Evolutionary conservation across 1,140 invertebrate species (phyloP).

Genomic region (Phymastichus coffea): DNA sequence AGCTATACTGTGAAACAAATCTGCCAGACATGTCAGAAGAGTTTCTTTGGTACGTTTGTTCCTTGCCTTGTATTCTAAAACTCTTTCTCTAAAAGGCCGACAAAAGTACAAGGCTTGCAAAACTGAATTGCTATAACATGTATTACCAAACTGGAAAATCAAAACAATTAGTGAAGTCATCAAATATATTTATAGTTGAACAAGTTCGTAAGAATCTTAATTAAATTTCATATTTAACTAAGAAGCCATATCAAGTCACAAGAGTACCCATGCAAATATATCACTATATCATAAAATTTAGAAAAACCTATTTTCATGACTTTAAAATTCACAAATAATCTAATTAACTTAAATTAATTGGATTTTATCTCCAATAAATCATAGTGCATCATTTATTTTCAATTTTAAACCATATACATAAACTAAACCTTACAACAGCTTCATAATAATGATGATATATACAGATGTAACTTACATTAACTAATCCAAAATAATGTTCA

Average conservation of each 20-base stretch:
- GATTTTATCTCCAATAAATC: not conserved
- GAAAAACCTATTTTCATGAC: too few species aligned
- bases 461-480: slow-evolving; percentile 92
- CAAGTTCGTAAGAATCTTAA: too few species aligned
- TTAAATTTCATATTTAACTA: too few species aligned
- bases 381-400: not conserved
- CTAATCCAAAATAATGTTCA: slow-evolving; percentile 98
- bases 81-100: slow-evolving; percentile 97
- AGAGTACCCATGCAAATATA: slow-evolving; percentile 30
- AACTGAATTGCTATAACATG: slow-evolving; percentile 99
- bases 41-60: slow-evolving; percentile 98
- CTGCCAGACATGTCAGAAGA: slow-evolving; percentile 93
- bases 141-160: slow-evolving; percentile 95
- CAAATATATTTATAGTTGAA: too few species aligned
- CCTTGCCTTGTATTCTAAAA: slow-evolving; percentile 97
- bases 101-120: slow-evolving; percentile 99
- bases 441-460: slow-evolving; percentile 4
- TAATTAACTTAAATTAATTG: too few species aligned
- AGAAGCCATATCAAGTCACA: too few species aligned
- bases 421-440: not conserved
- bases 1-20: slow-evolving; percentile 98
- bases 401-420: too few species aligned
- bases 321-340: too few species aligned
- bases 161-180: too few species aligned
- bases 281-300: slow-evolving; percentile 13